These are phyloP conservation scores for Emys orbicularis DNA, from an alignment of 2,797 vertebrate genomes.

Conservation along the genomic window DNA sequence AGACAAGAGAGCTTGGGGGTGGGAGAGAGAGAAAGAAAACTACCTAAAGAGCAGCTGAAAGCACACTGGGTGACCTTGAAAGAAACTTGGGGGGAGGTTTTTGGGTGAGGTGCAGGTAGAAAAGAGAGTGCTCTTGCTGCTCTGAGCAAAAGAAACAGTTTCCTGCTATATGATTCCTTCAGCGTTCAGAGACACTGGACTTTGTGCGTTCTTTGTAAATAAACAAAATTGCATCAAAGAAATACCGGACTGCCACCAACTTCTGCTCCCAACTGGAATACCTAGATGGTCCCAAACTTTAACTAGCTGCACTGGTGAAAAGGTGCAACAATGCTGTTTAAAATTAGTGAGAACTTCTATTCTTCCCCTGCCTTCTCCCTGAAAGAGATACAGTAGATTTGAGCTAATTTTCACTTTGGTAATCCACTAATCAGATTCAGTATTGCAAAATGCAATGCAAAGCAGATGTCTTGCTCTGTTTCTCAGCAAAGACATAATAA, in stretches of 20 bases:
- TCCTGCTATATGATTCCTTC: not conserved
- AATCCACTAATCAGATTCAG: conserved; percentile 29
- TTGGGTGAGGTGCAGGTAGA: not conserved
- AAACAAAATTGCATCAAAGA: not conserved
- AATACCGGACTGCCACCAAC: not conserved
- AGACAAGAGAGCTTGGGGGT: not conserved
- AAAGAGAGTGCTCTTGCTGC: not conserved
- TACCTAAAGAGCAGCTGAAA: not conserved
- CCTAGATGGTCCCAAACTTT: not conserved
- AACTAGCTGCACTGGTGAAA: not conserved
- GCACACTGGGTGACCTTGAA: not conserved
- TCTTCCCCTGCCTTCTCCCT: conserved; percentile 61
- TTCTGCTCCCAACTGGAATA: not conserved
- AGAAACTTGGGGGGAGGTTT: not conserved
- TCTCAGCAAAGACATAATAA: conserved; percentile 22
- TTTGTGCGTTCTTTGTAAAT: not conserved
- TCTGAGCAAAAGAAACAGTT: not conserved
- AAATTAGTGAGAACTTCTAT: conserved; percentile 49
- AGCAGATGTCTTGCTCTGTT: conserved; percentile 37
- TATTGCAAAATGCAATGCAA: conserved; percentile 17
- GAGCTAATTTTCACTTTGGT: conserved; percentile 57
- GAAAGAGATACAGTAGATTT: not conserved
- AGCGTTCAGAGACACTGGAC: not conserved
- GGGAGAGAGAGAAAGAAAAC: not conserved
- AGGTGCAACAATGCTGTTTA: not conserved